Evolutionary conservation across 1,140 invertebrate species (phyloP), one percentile per base, ranked within the genome.

Genomic region (Riptortus pedestris): DNA sequence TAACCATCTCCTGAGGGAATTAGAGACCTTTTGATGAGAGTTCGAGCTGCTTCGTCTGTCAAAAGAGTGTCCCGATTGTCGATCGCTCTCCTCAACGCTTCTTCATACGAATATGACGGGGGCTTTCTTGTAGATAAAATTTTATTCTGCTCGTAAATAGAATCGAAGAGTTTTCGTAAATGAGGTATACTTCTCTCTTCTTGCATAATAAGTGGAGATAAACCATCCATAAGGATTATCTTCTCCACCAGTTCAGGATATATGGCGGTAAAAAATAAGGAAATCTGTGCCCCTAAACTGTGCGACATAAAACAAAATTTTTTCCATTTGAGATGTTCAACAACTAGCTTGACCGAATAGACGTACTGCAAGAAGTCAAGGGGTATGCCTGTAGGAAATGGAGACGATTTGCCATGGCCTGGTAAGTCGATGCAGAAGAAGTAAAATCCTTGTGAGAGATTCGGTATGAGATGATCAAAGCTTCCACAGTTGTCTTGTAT

Each of bases 371-470:
- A 68, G 48, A 69, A 75, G 24, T 79, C 71, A 27, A 83, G 72
- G 2, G 73, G 68, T 52, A 76, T 51, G 43, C 81, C 81, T 14
- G 69, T 60, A 60, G 82, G 80, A 62, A 81, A 80, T 43, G 78
- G 77, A 60, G 81, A 81, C 3, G 85, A 88, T 12, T 74, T 74
- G 2, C 87, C 87, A 74, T 88, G 85, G 1, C 84, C 83, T 5
- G 85, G 85, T 65, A 86, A 74, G 72, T 88, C 86, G 28, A 86
- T 73, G 69, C 79, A 78, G 5, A 87, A 78, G 65, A 83, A 83
- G 67, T 81, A 83, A 68, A 78, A 81, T 2, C 74, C 69, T 48
- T 72, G 68, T 2, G 83, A 81, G 47, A 89, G 73, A 16, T 79
- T 65, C 20, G 78, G 73, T 38, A 86, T 76, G 3, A 90, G 74